Conservation (phyloP, 2,797 vertebrate species). For the Cacajao melanocephalus region DNA sequence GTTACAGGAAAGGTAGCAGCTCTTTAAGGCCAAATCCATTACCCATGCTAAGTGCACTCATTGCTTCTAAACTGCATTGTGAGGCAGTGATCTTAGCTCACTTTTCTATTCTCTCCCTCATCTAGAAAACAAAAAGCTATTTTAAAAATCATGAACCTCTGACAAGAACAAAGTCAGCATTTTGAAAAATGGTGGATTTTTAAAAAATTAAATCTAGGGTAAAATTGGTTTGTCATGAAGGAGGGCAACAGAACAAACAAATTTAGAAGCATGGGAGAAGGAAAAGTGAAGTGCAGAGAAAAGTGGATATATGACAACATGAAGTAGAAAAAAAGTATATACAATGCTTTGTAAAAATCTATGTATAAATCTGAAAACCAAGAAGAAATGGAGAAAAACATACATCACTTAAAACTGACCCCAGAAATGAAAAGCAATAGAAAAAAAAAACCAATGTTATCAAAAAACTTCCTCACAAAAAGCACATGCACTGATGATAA, state of each 20-base stretch:
- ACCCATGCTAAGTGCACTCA: neutral
- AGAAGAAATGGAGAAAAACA: neutral
- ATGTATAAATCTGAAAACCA: neutral
- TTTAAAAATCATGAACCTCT: neutral
- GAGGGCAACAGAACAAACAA: neutral
- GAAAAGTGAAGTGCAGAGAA: neutral
- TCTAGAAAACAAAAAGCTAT: constrained; percentile 16
- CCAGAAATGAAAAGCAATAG: neutral
- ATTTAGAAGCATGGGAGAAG: neutral
- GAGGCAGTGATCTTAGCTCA: neutral
- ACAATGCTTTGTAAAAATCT: neutral
- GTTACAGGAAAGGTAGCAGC: neutral
- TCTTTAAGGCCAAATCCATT: neutral
- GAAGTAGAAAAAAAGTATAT: neutral
- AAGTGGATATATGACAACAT: neutral
- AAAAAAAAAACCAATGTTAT: neutral
- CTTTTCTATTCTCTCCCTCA: neutral
- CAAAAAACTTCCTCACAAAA: neutral
- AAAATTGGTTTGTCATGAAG: neutral
- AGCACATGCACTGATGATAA: neutral
- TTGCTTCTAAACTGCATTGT: neutral
- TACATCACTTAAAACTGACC: neutral
- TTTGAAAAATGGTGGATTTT: constrained; percentile 11
- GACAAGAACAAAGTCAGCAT: neutral
- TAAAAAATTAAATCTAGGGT: neutral